Evolutionary conservation across 2,797 vertebrate genomes (phyloP), one percentile per base, ranked within the genome.

Genomic region (Euphonia xanthogaster): DNA sequence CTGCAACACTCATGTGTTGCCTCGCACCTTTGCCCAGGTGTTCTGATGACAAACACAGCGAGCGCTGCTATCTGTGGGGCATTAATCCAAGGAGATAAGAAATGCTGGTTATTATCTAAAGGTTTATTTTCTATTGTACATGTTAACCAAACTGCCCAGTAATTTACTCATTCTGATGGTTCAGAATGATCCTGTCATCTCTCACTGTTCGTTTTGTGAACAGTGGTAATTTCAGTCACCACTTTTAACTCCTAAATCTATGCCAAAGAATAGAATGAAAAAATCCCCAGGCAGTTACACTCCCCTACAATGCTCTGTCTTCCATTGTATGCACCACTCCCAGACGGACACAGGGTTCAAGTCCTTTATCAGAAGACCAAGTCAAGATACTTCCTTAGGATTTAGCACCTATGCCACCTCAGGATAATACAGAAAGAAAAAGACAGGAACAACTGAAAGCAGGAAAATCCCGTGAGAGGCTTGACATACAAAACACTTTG

Each of bases 21-120:
- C 33, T 44, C 25, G 70, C 55, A 87, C 74, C 70, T 90, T 85
- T 72, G 77, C 54, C 60, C 91, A 82, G 42, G 35, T 31, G 66
- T 35, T 72, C n/a, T 17, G 31, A n/a, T 10, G 7, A 35, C 31
- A 55, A 18, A 54, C 13, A 50, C 24, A 51, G 33, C 0, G 0
- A 80, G 31, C 1, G 1, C 20, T 21, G 9, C 55, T 87, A 73
- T 33, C 45, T 33, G 6, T 1, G 9, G 30, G 68, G 53, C 68
- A 44, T 35, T 68, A 48, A 88, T 33, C 39, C 66, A 75, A 62
- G 37, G 31, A 90, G 50, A 37, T 40, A 91, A 76, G 45, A 83
- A 88, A 63, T 24, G 27, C n/a, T 45, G 12, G 17, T 20, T 63
- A 33, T 55, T 50, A 67, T 11, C 42, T 82, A 45, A 62, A 70